phyloP scores from a whole-genome alignment of 2,888 invertebrate genomes.

The Phengaris arion region DNA sequence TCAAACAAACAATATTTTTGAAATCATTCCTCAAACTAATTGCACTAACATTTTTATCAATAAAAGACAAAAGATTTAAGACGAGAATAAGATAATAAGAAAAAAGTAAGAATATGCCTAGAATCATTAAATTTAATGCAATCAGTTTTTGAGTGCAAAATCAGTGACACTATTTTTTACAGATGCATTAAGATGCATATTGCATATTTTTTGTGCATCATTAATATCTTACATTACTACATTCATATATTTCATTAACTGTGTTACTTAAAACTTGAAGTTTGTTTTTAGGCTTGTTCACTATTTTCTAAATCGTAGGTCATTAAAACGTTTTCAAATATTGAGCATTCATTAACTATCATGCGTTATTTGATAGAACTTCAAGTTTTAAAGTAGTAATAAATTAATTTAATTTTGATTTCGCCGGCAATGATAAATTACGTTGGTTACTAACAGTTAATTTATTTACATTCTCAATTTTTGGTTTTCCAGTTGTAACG shows the following conservation, averaged over 20 bases:
- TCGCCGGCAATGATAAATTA: conserved; percentile 24
- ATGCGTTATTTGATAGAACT: background rate
- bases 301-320: background rate
- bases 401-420: background rate
- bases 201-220: background rate
- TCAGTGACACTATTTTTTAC: conserved; percentile 2
- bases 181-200: conserved; percentile 13
- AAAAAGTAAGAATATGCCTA: background rate
- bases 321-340: background rate
- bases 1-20: conserved; percentile 10
- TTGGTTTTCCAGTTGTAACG: background rate
- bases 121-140: background rate
- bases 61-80: background rate
- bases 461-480: background rate
- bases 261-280: background rate
- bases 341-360: no score
- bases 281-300: background rate
- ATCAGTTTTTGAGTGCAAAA: conserved; percentile 12
- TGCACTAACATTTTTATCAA: background rate
- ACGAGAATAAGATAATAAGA: background rate
- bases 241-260: background rate
- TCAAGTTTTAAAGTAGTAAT: background rate
- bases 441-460: conserved; percentile 14
- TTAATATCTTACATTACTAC: background rate
- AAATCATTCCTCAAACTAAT: conserved; percentile 22